Evolutionary conservation across 2,797 vertebrate genomes (phyloP).

Genomic region (Pipistrellus pygmaeus): DNA sequence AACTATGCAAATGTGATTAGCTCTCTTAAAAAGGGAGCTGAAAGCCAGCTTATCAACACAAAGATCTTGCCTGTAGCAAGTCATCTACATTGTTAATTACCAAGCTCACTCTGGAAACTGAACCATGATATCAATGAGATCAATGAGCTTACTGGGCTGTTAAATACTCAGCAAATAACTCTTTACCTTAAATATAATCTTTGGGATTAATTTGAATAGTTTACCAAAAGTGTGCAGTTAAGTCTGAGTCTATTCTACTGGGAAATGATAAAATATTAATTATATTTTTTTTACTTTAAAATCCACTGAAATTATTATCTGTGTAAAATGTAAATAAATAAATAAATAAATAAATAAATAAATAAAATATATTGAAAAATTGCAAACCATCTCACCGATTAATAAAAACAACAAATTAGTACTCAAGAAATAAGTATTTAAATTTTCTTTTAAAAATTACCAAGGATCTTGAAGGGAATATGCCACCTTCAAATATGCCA

Average conservation of each 20-base stretch:
- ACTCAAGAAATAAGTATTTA: conserved; percentile 11
- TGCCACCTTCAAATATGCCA: not conserved
- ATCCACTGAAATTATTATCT: not conserved
- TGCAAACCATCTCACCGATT: conserved; percentile 32
- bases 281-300: conserved; percentile 45
- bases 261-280: conserved; percentile 17
- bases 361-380: not conserved
- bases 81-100: conserved; percentile 84
- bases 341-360: no score
- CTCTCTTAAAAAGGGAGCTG: conserved; percentile 70
- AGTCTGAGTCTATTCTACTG: not conserved
- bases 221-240: conserved; percentile 40
- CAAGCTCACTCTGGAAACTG: conserved; percentile 73
- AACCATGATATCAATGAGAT: conserved; percentile 71
- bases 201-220: conserved; percentile 63
- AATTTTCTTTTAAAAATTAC: not conserved
- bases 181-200: conserved; percentile 67
- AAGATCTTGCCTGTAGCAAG: conserved; percentile 81
- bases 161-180: conserved; percentile 69
- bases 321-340: no score
- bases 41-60: conserved; percentile 66
- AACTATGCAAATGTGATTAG: conserved; percentile 81
- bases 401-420: conserved; percentile 29
- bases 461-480: not conserved
- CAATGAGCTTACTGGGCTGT: conserved; percentile 66